A percentile compares a stretch with the other conserved stretches of the same genome.
Evolutionary conservation across 1,140 invertebrate genomes (phyloP).

Genomic region (Elymnias hypermnestra): DNA sequence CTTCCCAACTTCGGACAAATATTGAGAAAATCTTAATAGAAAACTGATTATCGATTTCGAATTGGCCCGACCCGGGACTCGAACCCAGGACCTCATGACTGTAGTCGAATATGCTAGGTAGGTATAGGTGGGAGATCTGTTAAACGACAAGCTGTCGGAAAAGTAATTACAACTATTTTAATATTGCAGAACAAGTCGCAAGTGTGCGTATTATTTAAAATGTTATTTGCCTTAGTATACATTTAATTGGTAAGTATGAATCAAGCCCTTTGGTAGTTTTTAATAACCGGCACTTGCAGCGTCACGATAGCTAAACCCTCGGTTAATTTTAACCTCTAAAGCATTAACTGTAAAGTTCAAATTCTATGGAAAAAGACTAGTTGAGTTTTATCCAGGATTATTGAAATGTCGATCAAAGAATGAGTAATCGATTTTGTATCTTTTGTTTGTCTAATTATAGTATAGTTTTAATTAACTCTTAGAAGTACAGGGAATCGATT

Average conservation of each 20-base stretch:
- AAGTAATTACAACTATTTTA: no score
- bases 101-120: no score
- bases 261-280: constrained; percentile 19
- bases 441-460: constrained; percentile 24
- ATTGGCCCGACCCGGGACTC: no score
- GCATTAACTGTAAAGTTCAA: background rate
- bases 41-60: no score
- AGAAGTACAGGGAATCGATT: constrained; percentile 5
- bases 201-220: background rate
- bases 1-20: no score
- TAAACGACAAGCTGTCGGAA: no score
- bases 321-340: constrained; percentile 9
- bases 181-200: no score
- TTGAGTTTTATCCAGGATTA: constrained; percentile 20
- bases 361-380: background rate
- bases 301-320: constrained; percentile 13
- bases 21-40: no score
- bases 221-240: constrained; percentile 2
- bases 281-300: constrained; percentile 24
- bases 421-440: constrained; percentile 27
- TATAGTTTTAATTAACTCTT: constrained; percentile 17
- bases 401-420: constrained; percentile 17
- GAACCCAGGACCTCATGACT: no score
- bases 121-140: no score
- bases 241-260: constrained; percentile 13